phyloP scores from a whole-genome alignment of 2,113 vertebrate genomes.

The Austrofundulus limnaeus region DNA sequence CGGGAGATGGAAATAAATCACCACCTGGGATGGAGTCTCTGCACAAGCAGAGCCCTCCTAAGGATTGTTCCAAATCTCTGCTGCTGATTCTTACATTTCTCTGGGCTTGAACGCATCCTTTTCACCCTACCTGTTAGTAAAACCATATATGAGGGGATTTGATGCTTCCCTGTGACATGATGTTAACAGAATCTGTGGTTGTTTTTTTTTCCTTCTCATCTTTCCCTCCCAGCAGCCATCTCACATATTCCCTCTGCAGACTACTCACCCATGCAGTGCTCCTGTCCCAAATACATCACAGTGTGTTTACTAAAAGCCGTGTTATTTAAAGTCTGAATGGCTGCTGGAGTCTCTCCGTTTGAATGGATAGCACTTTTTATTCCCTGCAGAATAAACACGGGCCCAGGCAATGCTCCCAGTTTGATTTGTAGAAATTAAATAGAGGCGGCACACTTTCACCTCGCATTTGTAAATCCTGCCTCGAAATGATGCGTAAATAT shows the following conservation, averaged over 20 bases:
- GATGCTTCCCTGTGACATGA: slow-evolving; percentile 18
- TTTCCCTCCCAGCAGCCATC: slow-evolving; percentile 26
- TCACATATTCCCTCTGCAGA: slow-evolving; percentile 51
- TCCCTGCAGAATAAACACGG: no score
- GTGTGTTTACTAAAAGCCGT: slow-evolving; percentile 51
- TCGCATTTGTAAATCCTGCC: no score
- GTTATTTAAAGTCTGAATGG: slow-evolving; percentile 31
- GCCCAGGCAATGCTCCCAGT: no score
- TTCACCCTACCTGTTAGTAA: slow-evolving; percentile 25
- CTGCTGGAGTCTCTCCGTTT: not conserved
- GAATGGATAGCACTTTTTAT: no score
- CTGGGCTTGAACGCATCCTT: not conserved
- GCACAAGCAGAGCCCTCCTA: slow-evolving; percentile 3
- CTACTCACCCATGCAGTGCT: slow-evolving; percentile 54
- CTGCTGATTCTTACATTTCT: slow-evolving; percentile 1
- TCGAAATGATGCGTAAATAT: no score
- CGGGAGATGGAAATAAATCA: slow-evolving; percentile 50
- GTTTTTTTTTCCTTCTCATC: slow-evolving; percentile 1
- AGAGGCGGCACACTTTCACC: no score
- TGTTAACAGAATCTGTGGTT: slow-evolving; percentile 16
- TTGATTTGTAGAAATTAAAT: no score
- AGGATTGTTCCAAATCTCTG: no score
- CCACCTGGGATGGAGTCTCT: slow-evolving; percentile 61
- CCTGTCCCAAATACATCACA: slow-evolving; percentile 74
- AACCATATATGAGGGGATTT: slow-evolving; percentile 9